Evolutionary conservation across 2,113 vertebrate genomes (phyloP), one percentile per base, ranked within the genome.

Genomic region (Paradoxurus hermaphroditus): DNA sequence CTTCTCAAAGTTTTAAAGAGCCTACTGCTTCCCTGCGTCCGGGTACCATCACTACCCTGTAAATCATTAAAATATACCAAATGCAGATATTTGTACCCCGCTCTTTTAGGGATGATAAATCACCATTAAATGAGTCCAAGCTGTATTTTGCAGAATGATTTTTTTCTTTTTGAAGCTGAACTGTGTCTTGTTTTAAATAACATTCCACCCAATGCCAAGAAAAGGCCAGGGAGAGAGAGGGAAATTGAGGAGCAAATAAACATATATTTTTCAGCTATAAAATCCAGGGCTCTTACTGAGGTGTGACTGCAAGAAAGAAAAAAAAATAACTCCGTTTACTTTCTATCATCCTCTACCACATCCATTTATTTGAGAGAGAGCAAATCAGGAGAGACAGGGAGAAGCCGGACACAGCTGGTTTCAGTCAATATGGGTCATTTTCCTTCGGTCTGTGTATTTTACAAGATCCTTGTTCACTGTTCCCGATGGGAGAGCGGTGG

Each of bases 401-500:
- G 97, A 98, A 96, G 96, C 87, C 96, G 96, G 97, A 98, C 96
- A 98, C 99, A 99, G 99, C 99, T 99, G 99, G 98, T 99, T 99
- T 99, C 99, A 99, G 99, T 99, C 98, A 99, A 92, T 93, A 97
- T 87, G 98, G 99, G 99, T 98, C 98, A 98, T 98, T 99, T 99
- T 98, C 98, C 98, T 98, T 98, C 97, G 98, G 98, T 98, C 98
- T 98, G 98, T 98, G 98, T 99, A 98, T 98, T 99, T 99, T 99
- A 99, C 98, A 99, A 99, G 99, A 98, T 99, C 98, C 98, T 98
- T 98, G 98, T 98, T 99, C 98, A 96, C 98, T 98, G 98, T 98
- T 99, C 98, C 99, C 98, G 98, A 95, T 96, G 99, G 99, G 98
- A 99, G 97, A 98, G 98, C 98, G 98, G 98, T 98, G 98, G 98